Base-by-base conservation (phyloP, 2,113 vertebrate genomes). In the Setophaga coronata region DNA sequence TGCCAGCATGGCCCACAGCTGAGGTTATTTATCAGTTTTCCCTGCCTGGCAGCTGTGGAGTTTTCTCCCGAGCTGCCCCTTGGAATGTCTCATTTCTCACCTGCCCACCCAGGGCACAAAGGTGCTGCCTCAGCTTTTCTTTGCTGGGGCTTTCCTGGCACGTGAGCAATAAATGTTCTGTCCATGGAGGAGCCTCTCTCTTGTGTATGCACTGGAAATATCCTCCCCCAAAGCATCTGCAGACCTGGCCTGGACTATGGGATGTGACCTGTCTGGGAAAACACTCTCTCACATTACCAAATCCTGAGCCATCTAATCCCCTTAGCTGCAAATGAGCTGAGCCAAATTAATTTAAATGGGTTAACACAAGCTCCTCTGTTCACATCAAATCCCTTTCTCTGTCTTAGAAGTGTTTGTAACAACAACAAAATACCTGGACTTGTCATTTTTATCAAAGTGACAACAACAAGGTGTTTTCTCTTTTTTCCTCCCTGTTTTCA, bases 301-400 rank as follows among this genome's bases (percentile, higher is more conserved):
- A 88, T 54, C 79, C 87, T 71, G 64, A 94, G 85, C 78, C 33
- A 86, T 36, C 92, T 88, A 92, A 95, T 90, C 78, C 74, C 93
- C 54, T 93, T 40, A 86, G 62, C 79, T 82, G 74, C 82, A 95
- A 96, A 74, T 66, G 62, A 91, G 65, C 65, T 4, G 15, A 94
- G 87, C 74, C 42, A 90, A 92, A 90, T 95, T 96, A 94, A 93
- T 92, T 90, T 82, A 73, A 96, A 87, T 95, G 92, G 91, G 92
- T 95, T 94, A 88, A 82, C 48, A 67, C 19, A 53, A 80, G 58
- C 66, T 84, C 40, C 67, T 89, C 58, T 2, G 7, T 65, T 96
- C 77, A 78, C 87, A 88, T 81, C 34, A 64, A 72, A 92, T 72
- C 77, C 16, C 25, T 82, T 87, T 67, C 79, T 84, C n/a, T 18